Evolutionary conservation across 2,113 vertebrate species (phyloP).

Genomic region (Ophthalmolycus amberensis): DNA sequence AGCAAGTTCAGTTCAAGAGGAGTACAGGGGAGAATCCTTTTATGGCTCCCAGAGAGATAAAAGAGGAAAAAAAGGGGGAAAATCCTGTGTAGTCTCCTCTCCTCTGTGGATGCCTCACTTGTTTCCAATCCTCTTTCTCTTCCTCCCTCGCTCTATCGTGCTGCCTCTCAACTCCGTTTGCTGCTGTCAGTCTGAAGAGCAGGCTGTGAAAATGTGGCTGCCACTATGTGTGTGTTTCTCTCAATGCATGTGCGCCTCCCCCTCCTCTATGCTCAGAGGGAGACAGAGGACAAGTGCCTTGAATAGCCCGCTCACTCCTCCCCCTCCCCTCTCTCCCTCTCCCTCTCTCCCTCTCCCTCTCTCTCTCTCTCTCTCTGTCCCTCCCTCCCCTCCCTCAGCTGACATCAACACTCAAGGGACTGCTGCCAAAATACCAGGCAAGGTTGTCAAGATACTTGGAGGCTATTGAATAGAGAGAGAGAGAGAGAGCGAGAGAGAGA

Average conservation of each 20-base stretch:
- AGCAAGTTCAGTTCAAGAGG: slow-evolving; percentile 62
- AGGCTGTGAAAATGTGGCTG: slow-evolving; percentile 76
- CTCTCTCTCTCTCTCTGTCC: background rate
- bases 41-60: slow-evolving; percentile 31
- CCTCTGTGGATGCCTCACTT: slow-evolving; percentile 44
- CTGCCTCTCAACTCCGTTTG: slow-evolving; percentile 73
- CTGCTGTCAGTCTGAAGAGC: slow-evolving; percentile 82
- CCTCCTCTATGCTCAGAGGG: slow-evolving; percentile 73
- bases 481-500: slow-evolving; percentile 7
- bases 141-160: slow-evolving; percentile 33
- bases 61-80: slow-evolving; percentile 14
- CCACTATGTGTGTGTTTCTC: slow-evolving; percentile 54
- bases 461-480: slow-evolving; percentile 71
- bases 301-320: slow-evolving; percentile 83
- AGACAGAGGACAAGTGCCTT: slow-evolving; percentile 86
- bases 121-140: slow-evolving; percentile 40
- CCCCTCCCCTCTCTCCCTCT: slow-evolving; percentile 62
- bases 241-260: slow-evolving; percentile 72
- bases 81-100: slow-evolving; percentile 48
- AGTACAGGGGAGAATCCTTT: slow-evolving; percentile 43
- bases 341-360: slow-evolving; percentile 53
- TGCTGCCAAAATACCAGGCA: slow-evolving; percentile 84
- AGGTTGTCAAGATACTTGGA: slow-evolving; percentile 84
- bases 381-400: slow-evolving; percentile 77
- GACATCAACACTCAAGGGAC: slow-evolving; percentile 85